A percentile compares a stretch with the other conserved stretches of the same genome.
phyloP scores from a whole-genome alignment of 2,113 vertebrate genomes.

The Setophaga kirtlandii region DNA sequence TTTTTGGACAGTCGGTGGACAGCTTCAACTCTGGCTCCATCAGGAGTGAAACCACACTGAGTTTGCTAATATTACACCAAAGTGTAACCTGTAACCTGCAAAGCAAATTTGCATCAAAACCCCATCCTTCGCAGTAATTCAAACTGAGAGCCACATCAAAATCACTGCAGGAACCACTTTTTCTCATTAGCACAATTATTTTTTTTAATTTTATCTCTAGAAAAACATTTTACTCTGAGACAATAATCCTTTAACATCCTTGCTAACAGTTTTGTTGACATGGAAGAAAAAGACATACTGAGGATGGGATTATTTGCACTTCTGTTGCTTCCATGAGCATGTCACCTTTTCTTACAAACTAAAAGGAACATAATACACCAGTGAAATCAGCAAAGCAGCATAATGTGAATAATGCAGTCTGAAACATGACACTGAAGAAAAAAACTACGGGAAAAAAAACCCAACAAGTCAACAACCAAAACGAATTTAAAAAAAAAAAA shows the following conservation, averaged over 20 bases:
- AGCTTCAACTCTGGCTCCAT: not conserved
- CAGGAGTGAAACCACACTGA: not conserved
- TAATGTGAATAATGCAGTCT: not conserved
- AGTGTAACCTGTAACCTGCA: not conserved
- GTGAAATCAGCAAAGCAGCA: not conserved
- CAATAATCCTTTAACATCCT: not conserved
- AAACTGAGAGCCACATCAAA: not conserved
- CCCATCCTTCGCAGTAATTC: not conserved
- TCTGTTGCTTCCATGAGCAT: not conserved
- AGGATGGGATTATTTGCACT: not conserved
- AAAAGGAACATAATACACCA: not conserved
- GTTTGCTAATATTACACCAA: not conserved
- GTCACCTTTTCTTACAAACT: not conserved
- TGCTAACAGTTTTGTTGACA: not conserved
- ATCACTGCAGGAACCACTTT: not conserved
- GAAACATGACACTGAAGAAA: not conserved
- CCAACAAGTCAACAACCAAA: not conserved
- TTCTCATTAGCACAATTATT: not conserved
- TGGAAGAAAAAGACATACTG: not conserved
- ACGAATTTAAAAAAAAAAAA: not conserved
- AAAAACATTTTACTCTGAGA: not conserved
- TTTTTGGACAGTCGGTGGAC: not conserved
- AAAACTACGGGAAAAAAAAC: not conserved
- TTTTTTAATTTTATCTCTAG: not conserved
- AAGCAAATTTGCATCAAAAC: not conserved